A percentile compares a stretch with the other conserved stretches of the same genome.
Conservation (phyloP, 2,113 vertebrate genomes). For the Hiodon tergisus region DNA sequence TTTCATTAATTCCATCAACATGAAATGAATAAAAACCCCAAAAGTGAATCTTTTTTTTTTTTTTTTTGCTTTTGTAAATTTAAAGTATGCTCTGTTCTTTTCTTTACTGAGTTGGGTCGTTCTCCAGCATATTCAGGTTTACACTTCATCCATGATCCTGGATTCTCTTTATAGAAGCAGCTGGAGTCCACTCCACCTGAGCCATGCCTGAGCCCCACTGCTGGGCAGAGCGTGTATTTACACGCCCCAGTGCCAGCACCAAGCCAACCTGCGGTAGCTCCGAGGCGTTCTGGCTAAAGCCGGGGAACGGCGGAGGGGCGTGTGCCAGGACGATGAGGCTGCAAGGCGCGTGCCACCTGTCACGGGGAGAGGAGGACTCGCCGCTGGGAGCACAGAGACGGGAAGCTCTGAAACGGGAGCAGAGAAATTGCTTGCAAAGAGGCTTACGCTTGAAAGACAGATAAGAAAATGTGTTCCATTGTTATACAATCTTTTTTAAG, state of each 20-base stretch:
- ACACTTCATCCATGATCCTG: too few relatives aligned
- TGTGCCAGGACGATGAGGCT: constrained; percentile 8
- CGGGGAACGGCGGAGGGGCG: constrained; percentile 17
- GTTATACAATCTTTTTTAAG: background rate
- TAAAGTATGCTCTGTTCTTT: too few relatives aligned
- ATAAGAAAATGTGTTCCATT: constrained; percentile 2
- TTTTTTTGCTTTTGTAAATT: too few relatives aligned
- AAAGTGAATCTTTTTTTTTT: too few relatives aligned
- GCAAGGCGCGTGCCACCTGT: constrained; percentile 33
- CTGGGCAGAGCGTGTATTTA: constrained; percentile 33
- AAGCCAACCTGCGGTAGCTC: constrained; percentile 38
- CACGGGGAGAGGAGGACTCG: too few relatives aligned
- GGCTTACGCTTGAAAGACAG: constrained; percentile 10
- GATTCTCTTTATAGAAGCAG: too few relatives aligned
- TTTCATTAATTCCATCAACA: too few relatives aligned
- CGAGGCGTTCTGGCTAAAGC: constrained; percentile 26
- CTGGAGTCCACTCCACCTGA: too few relatives aligned
- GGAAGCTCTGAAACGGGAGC: background rate
- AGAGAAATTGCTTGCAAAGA: background rate
- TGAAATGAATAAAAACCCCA: too few relatives aligned
- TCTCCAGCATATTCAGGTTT: too few relatives aligned
- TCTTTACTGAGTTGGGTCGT: too few relatives aligned
- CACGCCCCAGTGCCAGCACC: constrained; percentile 25
- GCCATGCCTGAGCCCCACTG: background rate
- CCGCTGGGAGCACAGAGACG: background rate